Evolutionary conservation across 2,113 vertebrate genomes (phyloP).

Genomic region (Heterochromis multidens): DNA sequence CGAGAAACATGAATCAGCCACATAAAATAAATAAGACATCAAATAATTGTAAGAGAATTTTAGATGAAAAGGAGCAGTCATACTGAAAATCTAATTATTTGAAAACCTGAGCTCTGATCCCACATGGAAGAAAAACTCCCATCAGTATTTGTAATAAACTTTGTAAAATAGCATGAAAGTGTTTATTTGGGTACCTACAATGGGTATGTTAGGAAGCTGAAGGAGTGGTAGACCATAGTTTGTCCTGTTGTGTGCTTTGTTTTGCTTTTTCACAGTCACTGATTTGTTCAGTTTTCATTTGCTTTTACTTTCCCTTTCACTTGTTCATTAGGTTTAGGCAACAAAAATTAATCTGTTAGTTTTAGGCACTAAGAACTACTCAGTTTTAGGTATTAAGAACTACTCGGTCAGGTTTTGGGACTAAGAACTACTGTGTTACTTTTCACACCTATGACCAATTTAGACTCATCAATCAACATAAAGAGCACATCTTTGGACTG

Average conservation of each 20-base stretch:
- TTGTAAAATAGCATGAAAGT: background rate
- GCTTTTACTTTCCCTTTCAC: background rate
- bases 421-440: background rate
- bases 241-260: background rate
- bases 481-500: background rate
- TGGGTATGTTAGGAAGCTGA: accelerated
- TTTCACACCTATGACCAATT: background rate
- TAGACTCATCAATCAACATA: background rate
- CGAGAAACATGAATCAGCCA: background rate
- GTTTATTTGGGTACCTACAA: background rate
- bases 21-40: background rate
- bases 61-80: background rate
- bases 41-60: background rate
- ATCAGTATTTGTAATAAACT: background rate
- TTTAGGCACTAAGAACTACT: background rate
- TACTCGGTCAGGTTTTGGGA: background rate
- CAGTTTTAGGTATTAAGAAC: background rate
- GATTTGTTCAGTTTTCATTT: background rate
- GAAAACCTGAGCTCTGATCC: background rate
- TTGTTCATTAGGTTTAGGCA: background rate
- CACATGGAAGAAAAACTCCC: background rate
- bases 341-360: background rate
- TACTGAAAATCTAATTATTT: background rate
- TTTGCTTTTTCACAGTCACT: background rate
- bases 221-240: background rate